Conservation (phyloP, 1,140 invertebrate genomes). For the Saccostrea cuccullata region DNA sequence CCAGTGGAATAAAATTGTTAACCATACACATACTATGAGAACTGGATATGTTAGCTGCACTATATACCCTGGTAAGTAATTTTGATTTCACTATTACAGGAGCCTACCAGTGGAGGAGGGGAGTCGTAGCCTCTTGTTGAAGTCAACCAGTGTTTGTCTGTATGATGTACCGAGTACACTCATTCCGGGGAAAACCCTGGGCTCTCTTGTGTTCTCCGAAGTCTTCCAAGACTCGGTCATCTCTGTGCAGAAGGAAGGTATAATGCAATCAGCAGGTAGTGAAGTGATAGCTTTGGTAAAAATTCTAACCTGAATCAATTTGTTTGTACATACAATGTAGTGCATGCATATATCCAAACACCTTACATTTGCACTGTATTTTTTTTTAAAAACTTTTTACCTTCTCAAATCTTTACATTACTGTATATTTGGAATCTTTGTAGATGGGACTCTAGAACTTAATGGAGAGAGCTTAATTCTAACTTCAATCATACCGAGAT, state of each 20-base stretch:
- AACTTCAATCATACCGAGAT: conserved; percentile 42
- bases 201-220: conserved; percentile 71
- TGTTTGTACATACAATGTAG: too few species aligned
- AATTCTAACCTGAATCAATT: not conserved
- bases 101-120: conserved; percentile 59
- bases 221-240: conserved; percentile 72
- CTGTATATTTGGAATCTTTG: not conserved
- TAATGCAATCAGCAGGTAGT: not conserved
- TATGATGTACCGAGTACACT: conserved; percentile 67
- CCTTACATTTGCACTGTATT: not conserved
- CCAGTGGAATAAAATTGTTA: too few species aligned
- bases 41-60: too few species aligned
- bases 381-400: not conserved
- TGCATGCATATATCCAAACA: too few species aligned
- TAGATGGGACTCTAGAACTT: conserved; percentile 46
- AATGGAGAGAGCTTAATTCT: conserved; percentile 38
- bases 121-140: conserved; percentile 59
- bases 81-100: not conserved
- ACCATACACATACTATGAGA: too few species aligned
- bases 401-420: not conserved
- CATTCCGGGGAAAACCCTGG: conserved; percentile 56
- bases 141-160: conserved; percentile 62
- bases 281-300: not conserved
- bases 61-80: too few species aligned
- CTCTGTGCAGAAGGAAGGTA: conserved; percentile 60